Conservation (phyloP, 2,888 invertebrate species). For the Tuberolachnus salignus region DNA sequence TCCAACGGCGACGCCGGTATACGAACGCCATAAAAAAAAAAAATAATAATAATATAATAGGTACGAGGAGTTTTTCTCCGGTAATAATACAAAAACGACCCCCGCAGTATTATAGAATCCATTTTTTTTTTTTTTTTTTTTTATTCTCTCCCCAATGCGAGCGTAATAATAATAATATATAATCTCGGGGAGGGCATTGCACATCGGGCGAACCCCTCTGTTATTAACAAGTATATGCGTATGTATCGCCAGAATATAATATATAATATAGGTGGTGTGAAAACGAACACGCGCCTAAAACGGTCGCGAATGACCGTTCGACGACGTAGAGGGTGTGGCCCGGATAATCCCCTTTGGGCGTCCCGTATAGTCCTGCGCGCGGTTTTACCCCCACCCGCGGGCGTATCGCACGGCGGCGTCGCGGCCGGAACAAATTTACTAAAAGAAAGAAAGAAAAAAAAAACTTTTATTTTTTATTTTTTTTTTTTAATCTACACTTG, state of each 20-base stretch:
- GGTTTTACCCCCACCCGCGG: slow-evolving; percentile 37
- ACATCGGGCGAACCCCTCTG: slow-evolving; percentile 1
- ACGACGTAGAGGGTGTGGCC: slow-evolving; percentile 49
- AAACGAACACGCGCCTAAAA: slow-evolving; percentile 41
- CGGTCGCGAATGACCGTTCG: slow-evolving; percentile 55
- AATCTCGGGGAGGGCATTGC: slow-evolving; percentile 34
- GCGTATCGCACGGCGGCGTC: background rate
- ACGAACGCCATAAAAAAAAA: no score
- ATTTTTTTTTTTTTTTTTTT: slow-evolving; percentile 27
- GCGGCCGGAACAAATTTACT: background rate
- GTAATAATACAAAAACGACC: background rate
- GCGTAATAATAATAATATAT: background rate
- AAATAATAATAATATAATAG: no score
- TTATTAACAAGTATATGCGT: no score
- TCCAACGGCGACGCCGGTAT: no score
- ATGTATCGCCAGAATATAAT: no score
- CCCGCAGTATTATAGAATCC: background rate
- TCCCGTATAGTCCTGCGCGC: slow-evolving; percentile 11
- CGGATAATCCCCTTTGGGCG: slow-evolving; percentile 53
- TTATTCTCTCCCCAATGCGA: no score
- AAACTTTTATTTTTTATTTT: no score
- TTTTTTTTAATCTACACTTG: no score
- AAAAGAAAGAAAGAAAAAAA: no score
- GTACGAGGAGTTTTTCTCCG: no score
- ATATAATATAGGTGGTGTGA: slow-evolving; percentile 38